phyloP scores from a whole-genome alignment of 2,113 vertebrate species.

The Scomber scombrus region DNA sequence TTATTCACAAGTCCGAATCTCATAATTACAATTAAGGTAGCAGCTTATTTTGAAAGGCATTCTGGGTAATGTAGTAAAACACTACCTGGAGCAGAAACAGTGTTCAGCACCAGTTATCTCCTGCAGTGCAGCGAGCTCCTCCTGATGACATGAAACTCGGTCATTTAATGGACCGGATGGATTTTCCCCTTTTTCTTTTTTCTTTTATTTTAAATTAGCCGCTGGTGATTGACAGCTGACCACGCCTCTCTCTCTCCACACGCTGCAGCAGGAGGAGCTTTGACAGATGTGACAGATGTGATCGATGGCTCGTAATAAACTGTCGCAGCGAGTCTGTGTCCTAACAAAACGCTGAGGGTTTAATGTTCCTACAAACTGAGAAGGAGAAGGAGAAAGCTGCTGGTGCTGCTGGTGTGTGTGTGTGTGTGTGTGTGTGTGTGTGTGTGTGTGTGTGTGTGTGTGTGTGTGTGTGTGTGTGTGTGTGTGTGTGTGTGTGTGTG shows the following conservation, averaged over 20 bases:
- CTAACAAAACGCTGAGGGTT: conserved; percentile 12
- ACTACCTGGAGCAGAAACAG: neutral
- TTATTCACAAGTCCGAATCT: too few relatives aligned
- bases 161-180: neutral
- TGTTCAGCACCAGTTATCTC: too few relatives aligned
- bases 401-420: too few relatives aligned
- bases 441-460: too few relatives aligned
- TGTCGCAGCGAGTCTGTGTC: neutral
- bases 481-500: too few relatives aligned
- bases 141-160: neutral
- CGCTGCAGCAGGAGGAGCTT: neutral
- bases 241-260: neutral
- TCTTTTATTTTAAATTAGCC: conserved; percentile 22
- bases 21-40: too few relatives aligned
- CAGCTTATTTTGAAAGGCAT: neutral
- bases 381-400: neutral
- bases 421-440: too few relatives aligned
- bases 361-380: conserved; percentile 2
- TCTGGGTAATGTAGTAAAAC: neutral
- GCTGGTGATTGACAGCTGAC: conserved; percentile 34
- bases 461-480: too few relatives aligned
- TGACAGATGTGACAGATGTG: conserved; percentile 44
- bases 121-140: too few relatives aligned
- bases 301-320: conserved; percentile 25
- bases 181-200: too few relatives aligned